A percentile compares a stretch with the other conserved stretches of the same genome.
phyloP scores from a whole-genome alignment of 2,888 invertebrate genomes.

The Trypoxylon attenuatum region DNA sequence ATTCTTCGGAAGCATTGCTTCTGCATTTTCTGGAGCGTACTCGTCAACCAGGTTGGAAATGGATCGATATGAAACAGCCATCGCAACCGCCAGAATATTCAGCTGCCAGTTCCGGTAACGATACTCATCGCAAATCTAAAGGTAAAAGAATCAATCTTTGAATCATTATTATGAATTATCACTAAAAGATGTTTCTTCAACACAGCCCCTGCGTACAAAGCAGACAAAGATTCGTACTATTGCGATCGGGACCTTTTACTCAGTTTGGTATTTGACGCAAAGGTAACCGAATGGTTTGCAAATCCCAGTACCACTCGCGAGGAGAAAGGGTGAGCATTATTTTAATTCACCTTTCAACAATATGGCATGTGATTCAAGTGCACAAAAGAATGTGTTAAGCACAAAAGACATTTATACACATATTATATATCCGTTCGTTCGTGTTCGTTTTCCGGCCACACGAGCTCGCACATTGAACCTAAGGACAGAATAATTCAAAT shows the following conservation, averaged over 20 bases:
- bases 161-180: neutral
- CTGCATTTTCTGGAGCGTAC: slow-evolving; percentile 87
- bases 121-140: slow-evolving; percentile 48
- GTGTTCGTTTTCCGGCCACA: too few relatives aligned
- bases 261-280: slow-evolving; percentile 90
- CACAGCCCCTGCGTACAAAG: slow-evolving; percentile 43
- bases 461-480: too few relatives aligned
- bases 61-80: slow-evolving; percentile 79
- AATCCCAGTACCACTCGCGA: slow-evolving; percentile 85
- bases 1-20: slow-evolving; percentile 85
- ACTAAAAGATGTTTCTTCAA: too few relatives aligned
- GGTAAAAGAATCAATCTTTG: slow-evolving; percentile 13
- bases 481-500: too few relatives aligned
- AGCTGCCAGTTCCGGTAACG: slow-evolving; percentile 61
- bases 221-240: slow-evolving; percentile 74
- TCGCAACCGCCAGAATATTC: slow-evolving; percentile 82
- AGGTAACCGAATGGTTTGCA: slow-evolving; percentile 91
- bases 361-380: too few relatives aligned
- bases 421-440: too few relatives aligned
- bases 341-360: too few relatives aligned
- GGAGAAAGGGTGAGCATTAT: slow-evolving; percentile 80
- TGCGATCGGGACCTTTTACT: slow-evolving; percentile 89
- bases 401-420: too few relatives aligned
- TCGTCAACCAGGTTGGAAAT: slow-evolving; percentile 88
- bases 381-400: too few relatives aligned